Base-by-base conservation (phyloP, 2,113 vertebrate species). In the Colossoma macropomum region DNA sequence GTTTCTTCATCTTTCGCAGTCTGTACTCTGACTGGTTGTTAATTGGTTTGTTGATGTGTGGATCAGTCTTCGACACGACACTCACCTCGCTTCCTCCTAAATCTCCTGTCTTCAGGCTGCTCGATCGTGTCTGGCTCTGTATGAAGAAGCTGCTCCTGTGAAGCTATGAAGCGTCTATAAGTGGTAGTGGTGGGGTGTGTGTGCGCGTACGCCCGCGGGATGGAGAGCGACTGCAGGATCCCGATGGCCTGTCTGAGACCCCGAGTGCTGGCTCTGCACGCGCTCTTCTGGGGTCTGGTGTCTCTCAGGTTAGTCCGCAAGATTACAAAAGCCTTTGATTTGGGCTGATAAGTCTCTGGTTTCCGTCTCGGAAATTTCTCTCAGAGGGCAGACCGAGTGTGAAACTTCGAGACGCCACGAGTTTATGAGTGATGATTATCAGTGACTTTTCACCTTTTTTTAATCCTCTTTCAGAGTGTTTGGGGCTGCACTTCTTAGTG, bases 151-250 rank as follows among this genome's bases (percentile, higher is more conserved):
- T 10, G n/a, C 17, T 25, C 60, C 10, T 70, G 28, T 70, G 21
- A 30, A 78, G 32, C 6, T 45, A 59, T 79, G 70, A 79, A 10
- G 54, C 7, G 11, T 50, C 48, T 72, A 60, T 86, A 13, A 85
- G 48, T 19, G 0, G 2, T 50, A 56, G 45, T 15, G 1, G 27
- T 62, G 28, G 17, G 34, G 19, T 70, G 9, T 83, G 28, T 32
- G 25, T 68, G 16, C 56, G 59, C 34, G 81, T 71, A 75, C 5
- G 16, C 10, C 66, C 30, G 82, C 68, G 54, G 60, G 3, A 91
- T 91, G 90, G 89, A 91, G 86, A 87, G 89, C 48, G 89, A 90
- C 79, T 91, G 90, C 54, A 84, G 90, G 87, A 90, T 90, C 54
- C 85, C 88, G 4, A 81, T 89, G 83, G 63, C 72, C 2, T 90